phyloP scores from a whole-genome alignment of 2,888 invertebrate species.

The Drosophila lutescens region DNA sequence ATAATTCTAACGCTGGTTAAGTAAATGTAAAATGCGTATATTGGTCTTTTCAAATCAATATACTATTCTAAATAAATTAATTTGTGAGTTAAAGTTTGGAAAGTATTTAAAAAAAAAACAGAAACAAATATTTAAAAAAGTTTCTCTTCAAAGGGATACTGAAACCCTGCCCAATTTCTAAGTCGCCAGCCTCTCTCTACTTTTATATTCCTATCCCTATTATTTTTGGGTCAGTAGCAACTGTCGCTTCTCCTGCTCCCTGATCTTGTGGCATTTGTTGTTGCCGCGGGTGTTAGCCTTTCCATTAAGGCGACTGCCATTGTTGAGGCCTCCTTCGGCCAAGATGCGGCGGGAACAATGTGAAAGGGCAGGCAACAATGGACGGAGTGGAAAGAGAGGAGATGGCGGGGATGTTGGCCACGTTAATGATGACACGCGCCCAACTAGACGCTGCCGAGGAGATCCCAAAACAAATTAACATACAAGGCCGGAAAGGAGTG shows the following conservation, averaged over 20 bases:
- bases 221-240: constrained; percentile 68
- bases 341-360: constrained; percentile 58
- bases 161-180: no score
- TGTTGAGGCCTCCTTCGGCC: constrained; percentile 47
- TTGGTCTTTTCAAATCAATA: no score
- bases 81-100: no score
- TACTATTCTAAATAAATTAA: no score
- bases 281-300: constrained; percentile 73
- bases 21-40: no score
- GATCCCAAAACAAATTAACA: constrained; percentile 78
- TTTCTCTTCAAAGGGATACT: no score
- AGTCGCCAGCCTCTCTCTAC: neutral
- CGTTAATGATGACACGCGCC: constrained; percentile 81
- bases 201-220: constrained; percentile 4
- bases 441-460: constrained; percentile 59
- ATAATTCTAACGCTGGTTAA: no score
- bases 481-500: constrained; percentile 56
- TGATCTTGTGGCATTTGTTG: constrained; percentile 57
- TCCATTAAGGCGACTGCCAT: constrained; percentile 69
- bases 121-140: no score
- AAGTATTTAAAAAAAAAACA: no score
- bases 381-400: constrained; percentile 5
- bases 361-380: constrained; percentile 40
- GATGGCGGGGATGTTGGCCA: constrained; percentile 38
- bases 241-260: constrained; percentile 45